A percentile compares a stretch with the other conserved stretches of the same genome.
Evolutionary conservation across 2,797 vertebrate genomes (phyloP).

Genomic region (Rhinella marina): DNA sequence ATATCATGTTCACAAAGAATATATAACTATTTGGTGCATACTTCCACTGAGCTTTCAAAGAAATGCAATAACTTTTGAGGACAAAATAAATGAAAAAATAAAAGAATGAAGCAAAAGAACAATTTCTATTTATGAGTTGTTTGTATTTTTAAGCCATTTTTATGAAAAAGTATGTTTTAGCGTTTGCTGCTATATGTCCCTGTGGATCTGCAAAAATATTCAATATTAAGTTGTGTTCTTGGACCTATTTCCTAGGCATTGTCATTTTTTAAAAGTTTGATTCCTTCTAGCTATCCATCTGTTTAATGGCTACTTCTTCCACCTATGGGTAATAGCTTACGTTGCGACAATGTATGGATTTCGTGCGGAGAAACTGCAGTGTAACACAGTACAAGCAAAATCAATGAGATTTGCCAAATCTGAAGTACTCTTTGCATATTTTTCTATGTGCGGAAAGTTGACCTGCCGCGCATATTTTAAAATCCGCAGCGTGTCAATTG

Average conservation of each 20-base stretch:
- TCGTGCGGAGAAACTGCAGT: too few relatives aligned
- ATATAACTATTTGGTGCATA: not conserved
- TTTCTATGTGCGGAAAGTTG: too few relatives aligned
- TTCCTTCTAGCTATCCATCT: too few relatives aligned
- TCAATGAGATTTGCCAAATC: too few relatives aligned
- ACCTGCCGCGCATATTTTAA: too few relatives aligned
- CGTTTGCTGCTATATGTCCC: not conserved
- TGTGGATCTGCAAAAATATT: not conserved
- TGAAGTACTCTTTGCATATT: too few relatives aligned
- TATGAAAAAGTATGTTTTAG: not conserved
- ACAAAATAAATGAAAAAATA: not conserved
- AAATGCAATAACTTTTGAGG: not conserved
- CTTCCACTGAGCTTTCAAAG: not conserved
- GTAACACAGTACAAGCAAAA: too few relatives aligned
- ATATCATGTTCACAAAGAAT: not conserved
- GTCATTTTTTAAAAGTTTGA: not conserved
- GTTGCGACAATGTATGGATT: too few relatives aligned
- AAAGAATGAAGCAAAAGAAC: not conserved
- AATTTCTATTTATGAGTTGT: not conserved
- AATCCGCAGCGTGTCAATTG: too few relatives aligned
- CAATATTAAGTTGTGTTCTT: not conserved
- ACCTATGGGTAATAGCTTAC: too few relatives aligned
- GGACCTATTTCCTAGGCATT: not conserved
- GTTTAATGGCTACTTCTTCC: too few relatives aligned
- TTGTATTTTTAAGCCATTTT: not conserved